Percentiles rank a stretch among this genome's conserved stretches.
Evolutionary conservation across 2,888 invertebrate species (phyloP).

Genomic region (Harpagoxenus sublaevis): DNA sequence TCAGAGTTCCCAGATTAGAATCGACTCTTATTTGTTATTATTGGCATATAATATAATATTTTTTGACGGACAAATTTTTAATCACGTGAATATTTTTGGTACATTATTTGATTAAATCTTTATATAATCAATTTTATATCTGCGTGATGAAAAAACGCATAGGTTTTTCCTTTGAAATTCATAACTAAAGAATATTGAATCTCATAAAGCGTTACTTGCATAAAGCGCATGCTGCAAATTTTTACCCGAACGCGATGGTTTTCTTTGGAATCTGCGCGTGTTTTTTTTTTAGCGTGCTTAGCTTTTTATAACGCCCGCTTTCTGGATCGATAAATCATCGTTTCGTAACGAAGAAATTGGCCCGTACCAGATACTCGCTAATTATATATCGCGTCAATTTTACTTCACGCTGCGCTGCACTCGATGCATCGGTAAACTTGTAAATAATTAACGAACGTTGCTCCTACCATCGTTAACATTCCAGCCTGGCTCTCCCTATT

Average conservation of each 20-base stretch:
- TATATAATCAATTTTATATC: neutral
- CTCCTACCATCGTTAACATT: conserved; percentile 74
- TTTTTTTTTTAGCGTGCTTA: conserved; percentile 20
- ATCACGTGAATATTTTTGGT: neutral
- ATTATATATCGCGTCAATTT: conserved; percentile 73
- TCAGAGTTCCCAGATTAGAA: neutral
- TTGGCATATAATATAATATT: neutral
- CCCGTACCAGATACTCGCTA: conserved; percentile 60
- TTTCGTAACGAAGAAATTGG: conserved; percentile 76
- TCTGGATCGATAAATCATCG: conserved; percentile 62
- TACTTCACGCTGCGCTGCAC: conserved; percentile 68
- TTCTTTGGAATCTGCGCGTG: conserved; percentile 8
- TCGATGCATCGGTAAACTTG: conserved; percentile 78
- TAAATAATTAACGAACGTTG: conserved; percentile 80
- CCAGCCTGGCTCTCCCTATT: conserved; percentile 71
- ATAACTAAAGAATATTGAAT: conserved; percentile 20
- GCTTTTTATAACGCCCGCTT: conserved; percentile 42
- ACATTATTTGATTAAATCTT: neutral
- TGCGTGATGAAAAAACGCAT: neutral
- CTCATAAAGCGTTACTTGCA: neutral
- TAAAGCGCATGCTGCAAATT: conserved; percentile 19
- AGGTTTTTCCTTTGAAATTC: conserved; percentile 12
- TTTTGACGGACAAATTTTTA: neutral
- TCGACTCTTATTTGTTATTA: neutral
- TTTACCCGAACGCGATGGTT: conserved; percentile 15